Percentiles rank a stretch among this genome's conserved stretches.
phyloP scores from a whole-genome alignment of 2,797 vertebrate genomes.

The Delichon dasypus region DNA sequence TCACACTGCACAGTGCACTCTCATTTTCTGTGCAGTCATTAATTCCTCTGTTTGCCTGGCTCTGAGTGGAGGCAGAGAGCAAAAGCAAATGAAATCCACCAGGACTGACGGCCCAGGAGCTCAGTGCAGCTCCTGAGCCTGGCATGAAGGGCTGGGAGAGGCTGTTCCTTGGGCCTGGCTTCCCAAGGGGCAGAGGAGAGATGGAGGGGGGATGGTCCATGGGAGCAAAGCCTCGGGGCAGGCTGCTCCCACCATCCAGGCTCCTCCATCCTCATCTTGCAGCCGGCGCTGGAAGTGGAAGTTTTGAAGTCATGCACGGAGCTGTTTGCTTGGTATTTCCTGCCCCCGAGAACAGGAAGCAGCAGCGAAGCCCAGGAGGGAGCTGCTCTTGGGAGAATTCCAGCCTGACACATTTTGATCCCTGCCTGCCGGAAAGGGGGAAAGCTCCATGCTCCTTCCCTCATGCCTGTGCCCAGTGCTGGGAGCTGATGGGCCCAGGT shows the following conservation, averaged over 20 bases:
- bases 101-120: neutral
- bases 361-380: conserved; percentile 12
- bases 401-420: conserved; percentile 37
- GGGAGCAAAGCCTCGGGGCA: neutral
- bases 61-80: neutral
- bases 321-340: conserved; percentile 67
- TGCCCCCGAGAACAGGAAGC: conserved; percentile 60
- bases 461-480: neutral
- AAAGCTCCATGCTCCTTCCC: neutral
- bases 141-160: neutral
- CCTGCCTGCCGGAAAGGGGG: neutral
- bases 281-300: neutral
- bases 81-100: neutral
- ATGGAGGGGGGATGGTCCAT: neutral
- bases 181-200: neutral
- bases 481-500: neutral
- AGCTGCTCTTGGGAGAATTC: conserved; percentile 53
- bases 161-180: neutral
- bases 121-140: neutral
- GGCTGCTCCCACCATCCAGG: neutral
- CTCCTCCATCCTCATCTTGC: neutral
- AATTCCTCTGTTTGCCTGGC: neutral
- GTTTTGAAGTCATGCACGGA: conserved; percentile 42
- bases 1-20: accelerated
- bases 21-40: neutral